Percentiles rank a stretch among this genome's conserved stretches.
Evolutionary conservation across 1,140 invertebrate genomes (phyloP).

Genomic region (Cotesia glomerata): DNA sequence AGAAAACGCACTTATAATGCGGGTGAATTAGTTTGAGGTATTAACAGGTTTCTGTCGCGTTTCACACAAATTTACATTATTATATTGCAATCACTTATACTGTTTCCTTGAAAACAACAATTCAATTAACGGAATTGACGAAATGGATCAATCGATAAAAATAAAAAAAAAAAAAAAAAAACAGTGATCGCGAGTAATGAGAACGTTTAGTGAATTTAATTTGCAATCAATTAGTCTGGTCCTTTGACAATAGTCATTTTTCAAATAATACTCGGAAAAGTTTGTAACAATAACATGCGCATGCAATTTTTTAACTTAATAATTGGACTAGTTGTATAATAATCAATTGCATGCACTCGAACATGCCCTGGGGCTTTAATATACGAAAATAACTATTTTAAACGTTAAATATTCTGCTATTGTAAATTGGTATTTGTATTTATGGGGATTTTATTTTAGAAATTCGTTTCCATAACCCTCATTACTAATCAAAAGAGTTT

Average conservation of each 20-base stretch:
- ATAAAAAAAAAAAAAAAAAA: conserved; percentile 4
- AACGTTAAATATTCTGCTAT: background rate
- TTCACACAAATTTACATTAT: background rate
- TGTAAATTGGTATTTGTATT: background rate
- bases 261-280: background rate
- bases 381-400: background rate
- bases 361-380: conserved; percentile 10
- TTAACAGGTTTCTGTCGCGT: background rate
- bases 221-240: background rate
- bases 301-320: background rate
- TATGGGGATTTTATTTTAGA: too few relatives aligned
- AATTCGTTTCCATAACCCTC: too few relatives aligned
- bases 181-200: background rate
- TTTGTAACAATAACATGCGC: background rate
- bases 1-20: conserved; percentile 19
- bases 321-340: background rate
- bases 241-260: background rate
- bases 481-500: too few relatives aligned
- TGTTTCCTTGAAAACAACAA: background rate
- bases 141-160: too few relatives aligned
- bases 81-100: background rate
- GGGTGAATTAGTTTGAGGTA: background rate
- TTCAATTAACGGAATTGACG: background rate
- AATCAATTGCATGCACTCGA: conserved; percentile 5
- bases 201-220: background rate